These are phyloP conservation scores for Periophthalmodon schlosseri DNA, from an alignment of 2,113 vertebrate species.

Conservation along the genomic window DNA sequence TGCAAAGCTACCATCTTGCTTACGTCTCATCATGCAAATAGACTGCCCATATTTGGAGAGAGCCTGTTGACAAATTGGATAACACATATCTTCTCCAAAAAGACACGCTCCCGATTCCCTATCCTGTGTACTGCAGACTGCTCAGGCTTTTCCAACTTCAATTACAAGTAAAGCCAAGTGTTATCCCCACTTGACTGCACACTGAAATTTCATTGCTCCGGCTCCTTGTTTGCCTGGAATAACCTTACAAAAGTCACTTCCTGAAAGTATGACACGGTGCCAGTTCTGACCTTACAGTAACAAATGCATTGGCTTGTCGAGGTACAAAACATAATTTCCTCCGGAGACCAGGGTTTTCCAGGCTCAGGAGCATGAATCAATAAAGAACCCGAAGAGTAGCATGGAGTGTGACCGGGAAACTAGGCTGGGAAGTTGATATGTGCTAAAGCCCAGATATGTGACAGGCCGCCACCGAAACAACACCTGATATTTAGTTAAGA, in stretches of 20 bases:
- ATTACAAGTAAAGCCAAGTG: constrained; percentile 23
- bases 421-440: constrained; percentile 16
- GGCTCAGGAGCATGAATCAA: constrained; percentile 51
- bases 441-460: constrained; percentile 19
- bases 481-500: background rate
- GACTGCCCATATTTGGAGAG: constrained; percentile 10
- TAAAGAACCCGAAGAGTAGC: constrained; percentile 34
- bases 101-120: constrained; percentile 37
- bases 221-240: constrained; percentile 31
- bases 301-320: constrained; percentile 43
- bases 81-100: constrained; percentile 37
- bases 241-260: constrained; percentile 25
- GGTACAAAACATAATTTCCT: constrained; percentile 38
- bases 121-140: constrained; percentile 16
- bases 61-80: constrained; percentile 39
- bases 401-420: constrained; percentile 28
- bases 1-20: no score
- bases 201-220: constrained; percentile 20
- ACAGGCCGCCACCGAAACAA: background rate
- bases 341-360: constrained; percentile 18
- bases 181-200: constrained; percentile 31
- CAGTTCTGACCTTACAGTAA: constrained; percentile 24
- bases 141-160: constrained; percentile 34
- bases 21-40: background rate
- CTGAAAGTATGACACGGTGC: constrained; percentile 26